Conservation (phyloP, 2,113 vertebrate genomes). For the Collichthys lucidus region DNA sequence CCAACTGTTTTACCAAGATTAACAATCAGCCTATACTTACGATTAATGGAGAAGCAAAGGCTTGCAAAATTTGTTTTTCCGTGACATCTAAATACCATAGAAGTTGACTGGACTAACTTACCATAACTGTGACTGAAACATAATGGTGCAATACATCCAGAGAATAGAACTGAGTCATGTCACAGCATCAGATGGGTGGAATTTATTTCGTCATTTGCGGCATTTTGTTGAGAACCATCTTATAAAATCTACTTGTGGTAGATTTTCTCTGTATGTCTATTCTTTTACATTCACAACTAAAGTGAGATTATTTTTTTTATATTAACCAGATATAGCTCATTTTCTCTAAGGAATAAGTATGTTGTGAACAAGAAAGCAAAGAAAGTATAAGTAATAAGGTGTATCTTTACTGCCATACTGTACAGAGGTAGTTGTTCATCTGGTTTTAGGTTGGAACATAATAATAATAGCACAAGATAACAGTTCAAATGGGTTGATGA, state of each 20-base stretch:
- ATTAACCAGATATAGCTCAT: neutral
- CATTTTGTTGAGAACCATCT: slow-evolving; percentile 10
- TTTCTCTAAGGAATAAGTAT: neutral
- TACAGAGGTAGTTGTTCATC: neutral
- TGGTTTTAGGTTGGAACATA: neutral
- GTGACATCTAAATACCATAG: slow-evolving; percentile 15
- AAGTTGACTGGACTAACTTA: neutral
- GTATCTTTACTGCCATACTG: neutral
- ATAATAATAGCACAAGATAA: neutral
- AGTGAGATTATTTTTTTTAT: neutral
- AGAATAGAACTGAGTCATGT: slow-evolving; percentile 9
- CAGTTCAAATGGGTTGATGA: neutral
- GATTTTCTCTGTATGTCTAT: neutral
- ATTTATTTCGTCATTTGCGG: neutral
- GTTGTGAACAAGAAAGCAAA: neutral
- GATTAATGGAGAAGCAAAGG: neutral
- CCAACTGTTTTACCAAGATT: neutral
- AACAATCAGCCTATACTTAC: neutral
- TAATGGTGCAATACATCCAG: slow-evolving; percentile 18
- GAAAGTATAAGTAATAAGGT: neutral
- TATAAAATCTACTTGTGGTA: neutral
- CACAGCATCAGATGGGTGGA: neutral
- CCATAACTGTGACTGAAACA: slow-evolving; percentile 22
- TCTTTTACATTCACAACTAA: neutral
- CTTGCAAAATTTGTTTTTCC: slow-evolving; percentile 18